Evolutionary conservation across 2,888 invertebrate species (phyloP), one percentile per base, ranked within the genome.

Genomic region (Trissolcus brochymenae): DNA sequence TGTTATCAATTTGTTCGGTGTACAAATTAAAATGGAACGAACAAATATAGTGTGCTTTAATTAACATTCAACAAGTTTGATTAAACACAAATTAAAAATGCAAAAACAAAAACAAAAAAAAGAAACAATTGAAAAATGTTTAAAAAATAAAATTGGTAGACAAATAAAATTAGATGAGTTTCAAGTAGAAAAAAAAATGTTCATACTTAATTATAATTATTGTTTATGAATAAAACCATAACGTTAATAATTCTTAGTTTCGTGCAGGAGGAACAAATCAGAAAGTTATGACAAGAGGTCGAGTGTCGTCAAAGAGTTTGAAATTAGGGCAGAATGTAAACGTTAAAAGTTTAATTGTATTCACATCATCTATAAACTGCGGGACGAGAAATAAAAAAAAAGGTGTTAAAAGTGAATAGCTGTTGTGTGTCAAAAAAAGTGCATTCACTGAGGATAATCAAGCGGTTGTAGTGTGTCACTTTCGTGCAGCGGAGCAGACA

Each of bases 391-490:
- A 49, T 17, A 62, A 51, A 43, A 51, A 21, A 51, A 16, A 54
- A 66, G 57, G 57, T 74, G 70, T 76, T 76, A 76, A 79, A 49
- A 79, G 68, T 62, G 51, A 4, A 59, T 53, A 66, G 70, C 67
- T 56, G 61, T 62, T 40, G 66, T 71, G n/a, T n/a, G 53, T 76
- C 21, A 61, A 46, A 76, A 43, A 2, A 67, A n/a, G 66, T 71
- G 61, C 71, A 66, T 17, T 66, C 71, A 67, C 49, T 67, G 53
- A 71, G 40, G 60, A 65, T 70, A 50, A 49, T 67, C 76, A 79
- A 76, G 79, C 76, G 76, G 65, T 64, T 51, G 61, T 57, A 67
- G 64, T 35, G 64, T 35, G 16, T 74, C 62, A 64, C 64, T 53
- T 62, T 76, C 54, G 74, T 74, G 62, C 62, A 76, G 66, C 49